Percentiles rank a stretch among this genome's conserved stretches.
Evolutionary conservation across 2,888 invertebrate genomes (phyloP).

Genomic region (Caenorhabditis macrosperma): DNA sequence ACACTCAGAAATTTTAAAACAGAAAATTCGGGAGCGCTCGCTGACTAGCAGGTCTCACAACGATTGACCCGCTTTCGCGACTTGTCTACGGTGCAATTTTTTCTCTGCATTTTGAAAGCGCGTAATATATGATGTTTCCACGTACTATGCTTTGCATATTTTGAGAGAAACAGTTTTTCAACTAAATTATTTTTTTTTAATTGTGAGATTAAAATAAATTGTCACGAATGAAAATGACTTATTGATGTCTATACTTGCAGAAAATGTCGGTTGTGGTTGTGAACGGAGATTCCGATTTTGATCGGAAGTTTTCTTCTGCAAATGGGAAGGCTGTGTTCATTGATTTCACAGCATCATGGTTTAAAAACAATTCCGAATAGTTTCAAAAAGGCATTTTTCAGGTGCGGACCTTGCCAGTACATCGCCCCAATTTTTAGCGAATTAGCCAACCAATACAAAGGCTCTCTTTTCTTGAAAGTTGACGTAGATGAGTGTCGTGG

Average conservation of each 20-base stretch:
- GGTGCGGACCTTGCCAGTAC: constrained; percentile 96
- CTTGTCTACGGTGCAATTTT: neutral
- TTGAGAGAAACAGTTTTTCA: neutral
- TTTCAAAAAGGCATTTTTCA: constrained; percentile 18
- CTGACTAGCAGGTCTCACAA: constrained; percentile 31
- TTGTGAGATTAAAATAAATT: neutral
- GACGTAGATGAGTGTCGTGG: constrained; percentile 87
- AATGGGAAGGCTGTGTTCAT: constrained; percentile 45
- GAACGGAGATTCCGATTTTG: constrained; percentile 45
- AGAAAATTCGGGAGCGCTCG: constrained; percentile 52
- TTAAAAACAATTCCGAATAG: neutral
- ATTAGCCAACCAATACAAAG: constrained; percentile 89
- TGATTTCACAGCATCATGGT: constrained; percentile 58
- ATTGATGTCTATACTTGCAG: constrained; percentile 2
- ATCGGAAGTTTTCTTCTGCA: constrained; percentile 27
- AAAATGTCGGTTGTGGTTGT: constrained; percentile 43
- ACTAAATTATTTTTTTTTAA: neutral
- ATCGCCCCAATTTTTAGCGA: constrained; percentile 94
- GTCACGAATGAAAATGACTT: too few species aligned
- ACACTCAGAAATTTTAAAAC: constrained; percentile 19
- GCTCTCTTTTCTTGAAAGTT: constrained; percentile 89
- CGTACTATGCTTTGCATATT: constrained; percentile 1
- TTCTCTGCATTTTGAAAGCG: constrained; percentile 9
- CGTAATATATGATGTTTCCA: constrained; percentile 8
- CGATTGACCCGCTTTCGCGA: constrained; percentile 5